phyloP scores from a whole-genome alignment of 2,113 vertebrate genomes.

The Seriola aureovittata region DNA sequence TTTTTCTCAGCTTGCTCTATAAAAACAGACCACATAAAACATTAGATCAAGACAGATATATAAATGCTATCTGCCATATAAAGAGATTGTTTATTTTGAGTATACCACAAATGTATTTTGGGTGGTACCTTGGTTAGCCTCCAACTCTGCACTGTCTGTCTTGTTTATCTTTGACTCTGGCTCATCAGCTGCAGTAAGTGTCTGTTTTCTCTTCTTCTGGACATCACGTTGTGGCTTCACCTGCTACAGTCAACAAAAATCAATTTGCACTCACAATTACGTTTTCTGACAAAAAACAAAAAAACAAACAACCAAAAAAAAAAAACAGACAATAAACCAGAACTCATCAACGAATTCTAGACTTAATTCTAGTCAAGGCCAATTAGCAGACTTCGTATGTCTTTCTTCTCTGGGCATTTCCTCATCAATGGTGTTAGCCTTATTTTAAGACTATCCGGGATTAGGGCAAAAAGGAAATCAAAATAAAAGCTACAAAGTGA shows the following conservation, averaged over 20 bases:
- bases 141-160: slow-evolving; percentile 59
- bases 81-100: background rate
- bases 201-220: slow-evolving; percentile 85
- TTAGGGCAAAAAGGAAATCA: background rate
- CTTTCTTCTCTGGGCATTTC: slow-evolving; percentile 1
- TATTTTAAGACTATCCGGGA: slow-evolving; percentile 14
- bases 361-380: background rate
- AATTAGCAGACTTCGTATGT: slow-evolving; percentile 13
- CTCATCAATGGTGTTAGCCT: slow-evolving; percentile 22
- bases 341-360: background rate
- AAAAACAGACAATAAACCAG: background rate
- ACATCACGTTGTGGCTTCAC: slow-evolving; percentile 75
- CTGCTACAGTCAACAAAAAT: slow-evolving; percentile 66
- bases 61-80: background rate
- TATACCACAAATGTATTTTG: rapidly evolving
- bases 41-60: background rate
- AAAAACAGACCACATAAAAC: background rate
- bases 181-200: slow-evolving; percentile 65
- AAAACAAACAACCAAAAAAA: background rate
- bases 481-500: slow-evolving; percentile 6
- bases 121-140: slow-evolving; percentile 55
- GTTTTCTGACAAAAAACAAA: background rate
- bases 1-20: slow-evolving; percentile 64
- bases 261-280: slow-evolving; percentile 14
- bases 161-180: slow-evolving; percentile 83